Base-by-base conservation (phyloP, 2,888 invertebrate species). In the Galerucella nymphaeae region DNA sequence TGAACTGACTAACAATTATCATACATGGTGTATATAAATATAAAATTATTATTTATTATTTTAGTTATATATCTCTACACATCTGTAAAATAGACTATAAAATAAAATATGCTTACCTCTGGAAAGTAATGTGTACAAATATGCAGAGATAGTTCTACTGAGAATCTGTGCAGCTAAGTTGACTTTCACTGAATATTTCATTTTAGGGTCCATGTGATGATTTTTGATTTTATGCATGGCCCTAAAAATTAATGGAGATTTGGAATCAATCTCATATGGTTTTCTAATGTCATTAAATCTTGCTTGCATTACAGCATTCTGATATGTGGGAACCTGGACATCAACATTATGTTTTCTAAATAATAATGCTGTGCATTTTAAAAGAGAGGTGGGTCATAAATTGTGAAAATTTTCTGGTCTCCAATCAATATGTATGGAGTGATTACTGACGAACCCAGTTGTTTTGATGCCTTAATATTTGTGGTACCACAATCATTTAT, bases 111-210 rank as follows among this genome's bases (percentile, higher is more conserved):
- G 42, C 42, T 59, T 30, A 59, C 59, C 59, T 16, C 66, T 53
- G 38, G 66, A 66, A 18, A 71, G 64, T 13, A 76, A 53, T 14
- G 73, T 71, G 45, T 76, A 76, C 16, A 76, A 67, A 73, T 57
- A 76, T 14, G 76, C 71, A 18, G 64, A 73, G 42, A 71, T 71
- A 50, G 71, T 70, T 42, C 66, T 45, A 23, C 71, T 75, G 50
- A 75, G 16, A 8, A 75, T 58, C 58, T 75, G 74, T 9, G 76
- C 80, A 50, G 79, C 80, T 63, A 81, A 64, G 50, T 70, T 76
- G 4, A 79, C 78, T 67, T 81, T 80, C 79, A 80, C 80, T 5
- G 79, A 71, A 72, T 61, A 77, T 65, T 73, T 57, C 71, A 77
- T 71, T 20, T 74, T 71, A 20, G 78, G 80, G 2, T 59, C 62